Conservation (phyloP, 1,140 invertebrate species). For the Caenorhabditis remanei region DNA sequence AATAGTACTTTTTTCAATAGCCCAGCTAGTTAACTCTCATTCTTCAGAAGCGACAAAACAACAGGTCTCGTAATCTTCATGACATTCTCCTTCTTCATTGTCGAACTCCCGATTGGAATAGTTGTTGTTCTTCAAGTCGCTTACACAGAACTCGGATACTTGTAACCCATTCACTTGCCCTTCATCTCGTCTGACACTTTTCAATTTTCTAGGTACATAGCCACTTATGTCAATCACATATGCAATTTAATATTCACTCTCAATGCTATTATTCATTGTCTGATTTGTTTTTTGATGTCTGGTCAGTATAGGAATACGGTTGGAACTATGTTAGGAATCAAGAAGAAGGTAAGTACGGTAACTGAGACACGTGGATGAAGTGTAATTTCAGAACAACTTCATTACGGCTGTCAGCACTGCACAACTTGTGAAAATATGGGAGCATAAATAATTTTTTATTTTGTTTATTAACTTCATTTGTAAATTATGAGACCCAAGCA, state of each 20-base stretch:
- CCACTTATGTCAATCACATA: not conserved
- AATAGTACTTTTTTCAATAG: no score
- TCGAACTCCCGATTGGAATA: not conserved
- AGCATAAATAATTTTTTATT: not conserved
- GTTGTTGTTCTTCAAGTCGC: not conserved
- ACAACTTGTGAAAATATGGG: not conserved
- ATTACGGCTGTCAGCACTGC: not conserved
- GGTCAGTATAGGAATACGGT: not conserved
- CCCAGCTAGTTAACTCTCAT: not conserved
- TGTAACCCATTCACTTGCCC: not conserved
- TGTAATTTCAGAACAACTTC: not conserved
- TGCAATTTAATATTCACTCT: not conserved
- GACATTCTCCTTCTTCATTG: not conserved
- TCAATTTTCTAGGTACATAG: not conserved
- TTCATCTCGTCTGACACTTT: not conserved
- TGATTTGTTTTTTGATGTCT: not conserved
- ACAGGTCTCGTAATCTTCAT: not conserved
- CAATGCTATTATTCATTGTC: not conserved
- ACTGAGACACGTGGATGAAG: no score
- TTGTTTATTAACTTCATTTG: not conserved
- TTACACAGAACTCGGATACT: not conserved
- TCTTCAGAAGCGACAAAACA: not conserved
- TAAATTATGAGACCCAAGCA: no score
- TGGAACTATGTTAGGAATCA: not conserved
- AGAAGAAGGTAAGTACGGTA: not conserved